Evolutionary conservation across 2,888 invertebrate species (phyloP).

Genomic region (Ophonus ardosiacus): DNA sequence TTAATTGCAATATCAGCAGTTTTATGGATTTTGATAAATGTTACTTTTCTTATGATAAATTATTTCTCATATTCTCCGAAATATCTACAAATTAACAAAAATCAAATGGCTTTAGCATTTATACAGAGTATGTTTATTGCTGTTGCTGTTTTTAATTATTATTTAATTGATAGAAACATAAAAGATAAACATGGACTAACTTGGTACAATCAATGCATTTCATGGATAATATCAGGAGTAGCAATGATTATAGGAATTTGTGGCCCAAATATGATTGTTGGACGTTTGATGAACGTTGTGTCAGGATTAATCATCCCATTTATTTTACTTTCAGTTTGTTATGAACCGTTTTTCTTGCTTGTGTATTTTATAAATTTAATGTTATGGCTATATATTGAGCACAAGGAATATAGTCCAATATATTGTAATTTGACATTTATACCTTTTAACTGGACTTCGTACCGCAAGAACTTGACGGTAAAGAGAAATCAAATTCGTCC

Average conservation of each 20-base stretch:
- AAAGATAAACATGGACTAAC: constrained; percentile 77
- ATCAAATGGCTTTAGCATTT: constrained; percentile 5
- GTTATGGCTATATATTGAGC: constrained; percentile 78
- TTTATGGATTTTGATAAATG: constrained; percentile 76
- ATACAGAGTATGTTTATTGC: constrained; percentile 62
- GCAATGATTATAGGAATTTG: constrained; percentile 77
- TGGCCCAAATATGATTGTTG: constrained; percentile 74
- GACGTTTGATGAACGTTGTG: constrained; percentile 78
- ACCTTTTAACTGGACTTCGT: not conserved
- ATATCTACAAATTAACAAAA: constrained; percentile 10
- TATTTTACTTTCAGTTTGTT: constrained; percentile 83
- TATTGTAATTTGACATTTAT: not conserved
- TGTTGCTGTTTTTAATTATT: constrained; percentile 63
- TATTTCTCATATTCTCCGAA: not conserved
- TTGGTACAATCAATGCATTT: constrained; percentile 77
- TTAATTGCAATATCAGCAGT: constrained; percentile 75
- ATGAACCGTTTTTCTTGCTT: constrained; percentile 88
- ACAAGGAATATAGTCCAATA: constrained; percentile 7
- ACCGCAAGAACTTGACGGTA: not conserved
- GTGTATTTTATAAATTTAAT: constrained; percentile 79
- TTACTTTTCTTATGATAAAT: constrained; percentile 77
- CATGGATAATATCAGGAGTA: constrained; percentile 80
- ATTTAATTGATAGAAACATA: constrained; percentile 68
- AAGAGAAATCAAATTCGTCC: not conserved
- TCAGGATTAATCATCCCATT: constrained; percentile 82